These are phyloP conservation scores for Colius striatus DNA, from an alignment of 2,113 vertebrate species.

Conservation along the genomic window DNA sequence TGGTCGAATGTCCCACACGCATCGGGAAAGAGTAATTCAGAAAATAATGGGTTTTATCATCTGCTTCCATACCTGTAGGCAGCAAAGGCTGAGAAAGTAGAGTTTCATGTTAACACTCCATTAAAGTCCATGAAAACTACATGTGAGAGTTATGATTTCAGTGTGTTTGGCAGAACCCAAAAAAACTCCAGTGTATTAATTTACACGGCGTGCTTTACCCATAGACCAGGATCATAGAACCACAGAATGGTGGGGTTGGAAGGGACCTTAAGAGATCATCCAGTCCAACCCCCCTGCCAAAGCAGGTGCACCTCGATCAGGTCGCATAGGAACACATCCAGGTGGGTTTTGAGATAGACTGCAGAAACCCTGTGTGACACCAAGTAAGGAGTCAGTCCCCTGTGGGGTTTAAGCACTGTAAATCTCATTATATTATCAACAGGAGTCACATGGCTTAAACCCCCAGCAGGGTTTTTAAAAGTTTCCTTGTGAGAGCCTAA, in stretches of 20 bases:
- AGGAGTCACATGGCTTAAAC: constrained; percentile 56
- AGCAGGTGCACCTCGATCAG: too few species aligned
- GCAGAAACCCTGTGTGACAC: neutral
- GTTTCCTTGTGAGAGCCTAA: constrained; percentile 44
- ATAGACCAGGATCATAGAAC: neutral
- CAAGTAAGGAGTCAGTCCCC: constrained; percentile 30
- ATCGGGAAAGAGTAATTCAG: neutral
- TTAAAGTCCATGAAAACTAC: neutral
- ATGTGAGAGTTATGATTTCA: neutral
- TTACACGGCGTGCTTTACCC: neutral
- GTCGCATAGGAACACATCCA: too few species aligned
- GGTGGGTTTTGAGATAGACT: too few species aligned
- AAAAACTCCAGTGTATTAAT: neutral
- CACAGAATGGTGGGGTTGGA: too few species aligned
- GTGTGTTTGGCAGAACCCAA: neutral
- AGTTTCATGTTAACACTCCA: neutral
- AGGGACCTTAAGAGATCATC: too few species aligned
- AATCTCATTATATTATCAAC: constrained; percentile 57
- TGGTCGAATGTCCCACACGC: neutral
- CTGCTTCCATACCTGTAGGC: neutral
- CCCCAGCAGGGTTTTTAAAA: constrained; percentile 59
- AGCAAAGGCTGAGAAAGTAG: neutral
- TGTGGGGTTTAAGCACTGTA: constrained; percentile 49
- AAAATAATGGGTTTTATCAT: constrained; percentile 2
- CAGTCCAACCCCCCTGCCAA: too few species aligned